Base-by-base conservation (phyloP, 2,888 invertebrate species). In the Thymelicus acteon region DNA sequence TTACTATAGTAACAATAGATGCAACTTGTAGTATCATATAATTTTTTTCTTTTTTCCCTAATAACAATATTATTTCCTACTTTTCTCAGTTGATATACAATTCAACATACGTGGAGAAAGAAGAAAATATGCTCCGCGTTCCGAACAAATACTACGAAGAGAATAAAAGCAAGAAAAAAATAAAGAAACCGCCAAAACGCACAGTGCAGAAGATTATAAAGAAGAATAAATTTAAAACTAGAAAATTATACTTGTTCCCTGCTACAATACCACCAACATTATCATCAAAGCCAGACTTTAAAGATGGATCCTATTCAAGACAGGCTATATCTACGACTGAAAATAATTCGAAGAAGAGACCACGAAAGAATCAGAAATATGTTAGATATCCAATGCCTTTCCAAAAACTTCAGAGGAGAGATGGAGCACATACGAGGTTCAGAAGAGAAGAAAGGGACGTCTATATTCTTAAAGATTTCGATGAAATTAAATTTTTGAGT, bases 141-240 rank as follows among this genome's bases (percentile, higher is more conserved):
- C 92, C 92, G 15, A 76, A 78, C 6, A 80, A 81, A 19, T 78
- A 81, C 19, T 75, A 80, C 52, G 82, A 85, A 12, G 84, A 86
- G 5, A 75, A 77, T 15, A 85, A 81, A 72, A 85, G 79, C 37
- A 87, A 81, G 73, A 78, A 81, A 54, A 70, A 73, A 15, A 63
- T 74, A 2, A 91, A 89, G 73, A 91, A 91, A 72, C 71, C 81
- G 0, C 87, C 90, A 5, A 92, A 83, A 75, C 80, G 91, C 54
- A 92, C 88, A 3, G 84, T 91, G 48, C 93, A 93, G 77, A 93
- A 91, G 79, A 92, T 93, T 7, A 92, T 92, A 75, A 92, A 88
- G 74, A 90, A 88, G 75, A 87, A 85, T 6, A 84, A 74, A 67
- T 75, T 78, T 0, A 89, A 82, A 72, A 75, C 80, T n/a, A 86